Conservation (phyloP, 2,113 vertebrate species). For the Tricholaema leucomelas region DNA sequence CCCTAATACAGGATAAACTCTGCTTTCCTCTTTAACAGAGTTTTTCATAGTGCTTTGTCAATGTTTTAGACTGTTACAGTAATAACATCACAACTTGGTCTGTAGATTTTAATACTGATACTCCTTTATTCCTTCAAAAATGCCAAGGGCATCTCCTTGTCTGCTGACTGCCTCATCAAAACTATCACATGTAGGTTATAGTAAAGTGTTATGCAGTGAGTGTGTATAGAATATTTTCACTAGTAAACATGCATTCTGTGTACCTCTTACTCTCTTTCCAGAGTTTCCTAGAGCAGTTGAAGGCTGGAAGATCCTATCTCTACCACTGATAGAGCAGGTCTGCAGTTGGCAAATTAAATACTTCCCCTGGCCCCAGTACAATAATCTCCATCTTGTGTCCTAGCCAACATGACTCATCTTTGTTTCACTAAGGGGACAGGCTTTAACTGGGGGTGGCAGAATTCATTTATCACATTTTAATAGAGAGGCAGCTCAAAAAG, state of each 20-base stretch:
- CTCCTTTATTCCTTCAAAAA: neutral
- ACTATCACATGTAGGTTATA: neutral
- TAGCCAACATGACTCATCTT: slow-evolving; percentile 62
- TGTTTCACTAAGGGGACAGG: slow-evolving; percentile 72
- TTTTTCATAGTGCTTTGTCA: neutral
- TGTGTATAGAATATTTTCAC: neutral
- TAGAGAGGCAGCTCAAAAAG: slow-evolving; percentile 78
- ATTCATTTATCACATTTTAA: slow-evolving; percentile 86
- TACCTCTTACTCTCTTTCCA: neutral
- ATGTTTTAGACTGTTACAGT: neutral
- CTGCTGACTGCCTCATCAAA: neutral
- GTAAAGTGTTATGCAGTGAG: neutral
- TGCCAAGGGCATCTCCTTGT: neutral
- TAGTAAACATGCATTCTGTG: neutral
- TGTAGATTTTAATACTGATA: neutral
- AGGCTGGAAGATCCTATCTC: neutral
- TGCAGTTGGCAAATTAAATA: neutral
- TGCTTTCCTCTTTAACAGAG: neutral
- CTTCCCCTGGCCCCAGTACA: slow-evolving; percentile 46
- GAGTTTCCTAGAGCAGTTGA: neutral
- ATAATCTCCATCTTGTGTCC: slow-evolving; percentile 63
- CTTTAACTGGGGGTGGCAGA: slow-evolving; percentile 72
- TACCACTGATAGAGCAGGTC: neutral
- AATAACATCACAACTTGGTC: neutral
- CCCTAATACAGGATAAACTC: neutral